Conservation (phyloP, 1,140 invertebrate species). For the Caenorhabditis latens region DNA sequence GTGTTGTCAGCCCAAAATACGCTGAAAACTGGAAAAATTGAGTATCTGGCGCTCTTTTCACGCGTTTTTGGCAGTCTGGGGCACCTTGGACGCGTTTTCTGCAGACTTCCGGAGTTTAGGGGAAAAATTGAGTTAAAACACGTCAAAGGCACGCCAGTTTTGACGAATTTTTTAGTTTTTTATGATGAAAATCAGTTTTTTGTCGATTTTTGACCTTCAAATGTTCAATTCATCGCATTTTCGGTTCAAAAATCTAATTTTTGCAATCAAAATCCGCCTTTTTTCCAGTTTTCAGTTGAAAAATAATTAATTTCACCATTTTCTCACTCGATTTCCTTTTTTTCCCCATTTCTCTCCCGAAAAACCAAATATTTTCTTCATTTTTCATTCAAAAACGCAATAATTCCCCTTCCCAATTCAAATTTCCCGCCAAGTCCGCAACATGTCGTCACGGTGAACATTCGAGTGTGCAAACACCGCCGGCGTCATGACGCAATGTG, state of each 20-base stretch:
- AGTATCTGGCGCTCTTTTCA: no score
- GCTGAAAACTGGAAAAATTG: no score
- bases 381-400: background rate
- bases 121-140: no score
- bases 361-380: background rate
- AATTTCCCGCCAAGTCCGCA: background rate
- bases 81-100: no score
- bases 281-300: background rate
- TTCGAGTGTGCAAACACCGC: background rate
- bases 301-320: background rate
- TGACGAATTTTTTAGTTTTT: no score
- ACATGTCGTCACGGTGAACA: background rate
- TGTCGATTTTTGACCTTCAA: background rate
- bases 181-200: background rate
- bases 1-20: no score
- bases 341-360: background rate
- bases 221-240: background rate
- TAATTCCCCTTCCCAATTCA: background rate
- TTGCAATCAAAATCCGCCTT: no score
- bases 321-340: background rate
- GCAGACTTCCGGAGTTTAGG: no score
- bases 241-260: no score
- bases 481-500: background rate
- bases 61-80: no score
- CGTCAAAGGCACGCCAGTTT: no score